These are phyloP conservation scores for Nasua narica DNA, from an alignment of 2,797 vertebrate species.

Conservation along the genomic window DNA sequence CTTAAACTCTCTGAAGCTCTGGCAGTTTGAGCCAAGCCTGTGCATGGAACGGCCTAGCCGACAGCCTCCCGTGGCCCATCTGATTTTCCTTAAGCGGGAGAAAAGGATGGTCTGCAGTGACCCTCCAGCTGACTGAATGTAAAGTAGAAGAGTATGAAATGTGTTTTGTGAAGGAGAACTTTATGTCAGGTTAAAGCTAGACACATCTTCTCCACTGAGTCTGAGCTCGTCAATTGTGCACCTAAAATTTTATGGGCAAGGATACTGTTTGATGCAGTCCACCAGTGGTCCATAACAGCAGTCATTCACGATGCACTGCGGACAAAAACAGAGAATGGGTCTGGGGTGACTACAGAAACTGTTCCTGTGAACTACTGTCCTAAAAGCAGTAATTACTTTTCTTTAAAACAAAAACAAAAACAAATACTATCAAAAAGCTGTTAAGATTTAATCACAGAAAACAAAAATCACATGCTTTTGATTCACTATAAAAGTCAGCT, in stretches of 20 bases:
- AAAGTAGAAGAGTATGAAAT: constrained; percentile 88
- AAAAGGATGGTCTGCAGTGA: constrained; percentile 81
- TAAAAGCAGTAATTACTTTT: constrained; percentile 82
- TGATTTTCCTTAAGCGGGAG: constrained; percentile 73
- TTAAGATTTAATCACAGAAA: constrained; percentile 88
- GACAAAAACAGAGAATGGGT: constrained; percentile 82
- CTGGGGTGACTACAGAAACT: constrained; percentile 65
- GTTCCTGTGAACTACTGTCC: constrained; percentile 74
- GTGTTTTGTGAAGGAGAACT: constrained; percentile 93
- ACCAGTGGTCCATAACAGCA: constrained; percentile 99
- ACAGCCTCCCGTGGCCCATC: constrained; percentile 72
- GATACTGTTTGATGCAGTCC: constrained; percentile 99
- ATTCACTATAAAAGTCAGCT: constrained; percentile 84
- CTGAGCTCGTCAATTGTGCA: constrained; percentile 93
- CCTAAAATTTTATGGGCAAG: constrained; percentile 97
- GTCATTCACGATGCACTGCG: constrained; percentile 99
- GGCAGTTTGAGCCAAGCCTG: constrained; percentile 63
- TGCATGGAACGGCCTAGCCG: constrained; percentile 65
- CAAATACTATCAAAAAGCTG: constrained; percentile 80
- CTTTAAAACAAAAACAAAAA: neutral
- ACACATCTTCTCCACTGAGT: constrained; percentile 92
- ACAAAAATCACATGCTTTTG: constrained; percentile 84
- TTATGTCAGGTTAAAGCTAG: constrained; percentile 95
- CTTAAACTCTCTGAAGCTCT: constrained; percentile 68
- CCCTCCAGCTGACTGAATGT: constrained; percentile 84